Evolutionary conservation across 53 echinoderm and acorn worm species (phyloP).

Genomic region (Astropecten irregularis): DNA sequence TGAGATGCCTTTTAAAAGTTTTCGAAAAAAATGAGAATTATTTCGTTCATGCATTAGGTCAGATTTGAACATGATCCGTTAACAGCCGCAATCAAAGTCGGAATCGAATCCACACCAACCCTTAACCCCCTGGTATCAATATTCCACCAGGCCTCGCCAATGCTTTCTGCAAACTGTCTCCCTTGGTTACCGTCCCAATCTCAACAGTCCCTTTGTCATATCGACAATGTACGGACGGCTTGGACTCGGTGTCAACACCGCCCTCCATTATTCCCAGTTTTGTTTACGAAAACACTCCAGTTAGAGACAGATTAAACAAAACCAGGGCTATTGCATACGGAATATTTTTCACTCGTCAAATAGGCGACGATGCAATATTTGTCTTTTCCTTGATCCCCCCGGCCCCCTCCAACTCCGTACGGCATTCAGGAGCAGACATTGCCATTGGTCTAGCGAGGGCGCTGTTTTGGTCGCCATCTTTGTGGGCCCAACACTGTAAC

Average conservation of each 20-base stretch:
- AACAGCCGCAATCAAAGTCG: constrained; percentile 12
- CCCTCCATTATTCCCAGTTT: not conserved
- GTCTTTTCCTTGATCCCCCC: no score
- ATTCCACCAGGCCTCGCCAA: not conserved
- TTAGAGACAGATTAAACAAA: not conserved
- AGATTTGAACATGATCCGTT: no score
- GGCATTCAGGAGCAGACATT: no score
- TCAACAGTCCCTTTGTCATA: constrained; percentile 10
- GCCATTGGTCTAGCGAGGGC: no score
- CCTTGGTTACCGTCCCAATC: constrained; percentile 10
- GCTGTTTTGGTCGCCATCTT: no score
- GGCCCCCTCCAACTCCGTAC: no score
- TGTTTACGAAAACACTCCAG: not conserved
- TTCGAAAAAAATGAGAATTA: not conserved
- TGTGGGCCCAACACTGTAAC: no score
- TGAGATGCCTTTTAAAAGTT: no score
- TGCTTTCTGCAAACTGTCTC: constrained; percentile 28
- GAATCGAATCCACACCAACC: not conserved
- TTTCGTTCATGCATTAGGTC: no score
- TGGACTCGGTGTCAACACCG: not conserved
- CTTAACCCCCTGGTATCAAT: not conserved
- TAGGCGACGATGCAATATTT: no score
- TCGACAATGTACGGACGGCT: not conserved
- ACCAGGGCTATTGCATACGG: no score
- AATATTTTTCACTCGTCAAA: no score